Base-by-base conservation (phyloP, 2,888 invertebrate species). In the Deroplatys truncata region DNA sequence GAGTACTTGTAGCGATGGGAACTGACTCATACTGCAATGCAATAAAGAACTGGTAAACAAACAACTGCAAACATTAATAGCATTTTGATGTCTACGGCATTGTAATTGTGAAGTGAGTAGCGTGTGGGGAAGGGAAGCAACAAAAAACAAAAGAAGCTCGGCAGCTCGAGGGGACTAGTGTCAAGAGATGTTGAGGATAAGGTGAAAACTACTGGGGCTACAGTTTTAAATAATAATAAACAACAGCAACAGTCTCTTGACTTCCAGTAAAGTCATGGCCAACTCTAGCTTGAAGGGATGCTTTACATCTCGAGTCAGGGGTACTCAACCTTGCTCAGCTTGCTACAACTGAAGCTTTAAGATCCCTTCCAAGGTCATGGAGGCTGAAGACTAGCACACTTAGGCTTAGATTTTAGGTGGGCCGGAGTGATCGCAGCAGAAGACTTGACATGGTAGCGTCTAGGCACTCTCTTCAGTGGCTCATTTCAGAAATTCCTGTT, bases 251-350 rank as follows among this genome's bases (percentile, higher is more conserved):
- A 87, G 87, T 87, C 82, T 87, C 82, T 43, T 87, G 35, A 87
- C 87, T 28, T 86, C 86, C 83, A 72, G 35, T 87, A 28, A 35
- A 87, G 87, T 87, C 87, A 87, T 83, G 87, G 87, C 83, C 87
- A 87, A n/a, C 25, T 43, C 43, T 83, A n/a, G 87, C 83, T 43
- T 15, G 25, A 31, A 82, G 87, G 82, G 82, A 87, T 87, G 87
- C 43, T 31, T 87, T 43, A 87, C 82, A 82, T 87, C 82, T 83
- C n/a, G 16, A 86, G 43, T 28, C 29, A 85, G 85, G 85, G 85
- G 85, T 85, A 85, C n/a, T 85, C 49, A 85, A 85, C 85, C 1
- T 35, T 3, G n/a, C 83, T n/a, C 28, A 25, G 25, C 25, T 1
- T 28, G 25, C 0, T n/a, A 28, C 83, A 28, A n/a, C 83, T 83